Evolutionary conservation across 2,888 invertebrate genomes (phyloP).

Genomic region (Galerucella calmariensis): DNA sequence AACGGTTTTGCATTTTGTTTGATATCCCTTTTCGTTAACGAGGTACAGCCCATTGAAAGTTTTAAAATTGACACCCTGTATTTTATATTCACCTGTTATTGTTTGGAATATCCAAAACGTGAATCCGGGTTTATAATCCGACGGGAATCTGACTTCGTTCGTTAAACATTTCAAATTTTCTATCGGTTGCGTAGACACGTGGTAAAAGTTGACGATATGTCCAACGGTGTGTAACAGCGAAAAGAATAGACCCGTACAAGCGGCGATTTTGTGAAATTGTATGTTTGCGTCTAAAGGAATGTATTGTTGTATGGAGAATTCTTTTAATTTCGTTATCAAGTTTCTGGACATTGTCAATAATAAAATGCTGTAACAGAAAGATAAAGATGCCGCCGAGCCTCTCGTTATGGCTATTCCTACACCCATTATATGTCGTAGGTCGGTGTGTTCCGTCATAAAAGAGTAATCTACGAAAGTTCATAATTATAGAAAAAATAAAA

Average conservation of each 20-base stretch:
- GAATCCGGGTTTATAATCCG: slow-evolving; percentile 93
- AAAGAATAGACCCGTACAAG: slow-evolving; percentile 93
- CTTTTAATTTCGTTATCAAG: slow-evolving; percentile 91
- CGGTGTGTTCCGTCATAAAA: slow-evolving; percentile 95
- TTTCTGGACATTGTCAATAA: slow-evolving; percentile 94
- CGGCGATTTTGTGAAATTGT: slow-evolving; percentile 96
- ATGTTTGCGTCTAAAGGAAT: slow-evolving; percentile 95
- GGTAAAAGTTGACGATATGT: slow-evolving; percentile 97
- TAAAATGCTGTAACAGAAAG: slow-evolving; percentile 93
- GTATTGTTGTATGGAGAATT: slow-evolving; percentile 93
- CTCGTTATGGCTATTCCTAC: slow-evolving; percentile 95
- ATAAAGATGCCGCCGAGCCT: slow-evolving; percentile 93
- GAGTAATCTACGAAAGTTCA: slow-evolving; percentile 78
- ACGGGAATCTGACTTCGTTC: slow-evolving; percentile 92
- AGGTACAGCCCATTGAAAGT: no score
- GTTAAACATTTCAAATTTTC: slow-evolving; percentile 93
- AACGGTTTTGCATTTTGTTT: no score
- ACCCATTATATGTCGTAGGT: slow-evolving; percentile 96
- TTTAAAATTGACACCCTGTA: neutral
- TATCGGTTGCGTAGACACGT: slow-evolving; percentile 94
- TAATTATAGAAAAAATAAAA: neutral
- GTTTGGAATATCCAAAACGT: slow-evolving; percentile 97
- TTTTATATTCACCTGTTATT: slow-evolving; percentile 77
- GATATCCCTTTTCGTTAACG: no score
- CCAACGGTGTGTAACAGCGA: slow-evolving; percentile 92